A percentile compares a stretch with the other conserved stretches of the same genome.
Evolutionary conservation across 1,140 invertebrate genomes (phyloP).

Genomic region (Sitobion miscanthi): DNA sequence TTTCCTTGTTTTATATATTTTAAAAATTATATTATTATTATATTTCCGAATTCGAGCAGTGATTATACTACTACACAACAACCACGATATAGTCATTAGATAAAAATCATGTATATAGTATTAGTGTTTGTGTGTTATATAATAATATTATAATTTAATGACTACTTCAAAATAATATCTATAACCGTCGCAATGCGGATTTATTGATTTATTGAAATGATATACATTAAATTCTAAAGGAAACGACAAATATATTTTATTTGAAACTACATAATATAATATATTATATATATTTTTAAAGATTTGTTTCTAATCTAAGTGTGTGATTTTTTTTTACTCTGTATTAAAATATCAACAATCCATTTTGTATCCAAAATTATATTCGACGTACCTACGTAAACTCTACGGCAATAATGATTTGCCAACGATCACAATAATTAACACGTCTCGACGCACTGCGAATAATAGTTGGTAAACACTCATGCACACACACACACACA

Average conservation of each 20-base stretch:
- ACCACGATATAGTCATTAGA: too few relatives aligned
- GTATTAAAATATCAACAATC: too few relatives aligned
- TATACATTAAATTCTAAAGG: too few relatives aligned
- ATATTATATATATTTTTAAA: not conserved
- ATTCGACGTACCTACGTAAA: not conserved
- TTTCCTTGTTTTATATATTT: not conserved
- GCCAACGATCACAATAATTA: not conserved
- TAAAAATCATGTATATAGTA: too few relatives aligned
- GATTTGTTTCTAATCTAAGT: not conserved
- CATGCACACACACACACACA: not conserved
- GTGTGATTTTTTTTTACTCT: not conserved
- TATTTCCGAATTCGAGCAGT: not conserved
- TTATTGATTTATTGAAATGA: too few relatives aligned
- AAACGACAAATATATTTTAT: too few relatives aligned
- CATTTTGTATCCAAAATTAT: not conserved
- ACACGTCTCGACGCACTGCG: not conserved
- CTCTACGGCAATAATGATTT: not conserved
- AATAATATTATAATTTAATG: too few relatives aligned
- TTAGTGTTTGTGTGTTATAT: too few relatives aligned
- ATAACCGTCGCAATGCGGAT: too few relatives aligned
- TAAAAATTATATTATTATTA: not conserved
- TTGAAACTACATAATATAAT: too few relatives aligned
- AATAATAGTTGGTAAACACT: not conserved
- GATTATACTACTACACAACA: not conserved
- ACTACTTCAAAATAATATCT: too few relatives aligned